Percentiles rank a stretch among this genome's conserved stretches.
These are phyloP conservation scores for Trinorchestia longiramus DNA, from an alignment of 1,140 invertebrate genomes.

Conservation along the genomic window DNA sequence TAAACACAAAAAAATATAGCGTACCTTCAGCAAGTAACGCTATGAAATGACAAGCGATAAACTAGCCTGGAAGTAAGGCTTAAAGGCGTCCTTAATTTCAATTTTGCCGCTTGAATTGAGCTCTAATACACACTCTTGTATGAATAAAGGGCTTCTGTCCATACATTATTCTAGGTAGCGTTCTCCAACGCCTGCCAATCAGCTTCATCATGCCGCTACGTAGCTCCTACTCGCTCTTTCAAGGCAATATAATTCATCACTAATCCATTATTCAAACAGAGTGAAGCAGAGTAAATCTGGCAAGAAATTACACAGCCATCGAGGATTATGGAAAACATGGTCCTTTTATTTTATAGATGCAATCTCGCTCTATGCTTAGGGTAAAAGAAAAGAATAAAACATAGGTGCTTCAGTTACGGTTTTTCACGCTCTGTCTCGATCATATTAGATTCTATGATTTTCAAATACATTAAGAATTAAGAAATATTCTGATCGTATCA, in stretches of 20 bases:
- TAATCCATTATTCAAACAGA: conserved; percentile 8
- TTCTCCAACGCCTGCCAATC: not conserved
- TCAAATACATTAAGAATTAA: not conserved
- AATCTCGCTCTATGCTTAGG: not conserved
- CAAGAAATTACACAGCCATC: not conserved
- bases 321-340: not conserved
- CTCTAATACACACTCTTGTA: not conserved
- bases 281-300: conserved; percentile 8
- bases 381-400: not conserved
- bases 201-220: not conserved
- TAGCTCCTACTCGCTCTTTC: not conserved
- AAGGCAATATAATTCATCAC: not conserved
- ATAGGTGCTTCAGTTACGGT: not conserved
- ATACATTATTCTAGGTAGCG: not conserved
- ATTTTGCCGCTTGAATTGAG: not conserved
- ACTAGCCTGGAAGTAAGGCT: not conserved
- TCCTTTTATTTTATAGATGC: not conserved
- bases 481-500: too few relatives aligned
- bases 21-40: not conserved
- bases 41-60: not conserved
- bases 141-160: not conserved
- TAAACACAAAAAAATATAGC: not conserved
- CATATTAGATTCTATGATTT: not conserved
- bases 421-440: not conserved
- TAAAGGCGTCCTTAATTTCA: not conserved